Evolutionary conservation across 1,140 invertebrate species (phyloP), one percentile per base, ranked within the genome.

Genomic region (Habropoda laboriosa): DNA sequence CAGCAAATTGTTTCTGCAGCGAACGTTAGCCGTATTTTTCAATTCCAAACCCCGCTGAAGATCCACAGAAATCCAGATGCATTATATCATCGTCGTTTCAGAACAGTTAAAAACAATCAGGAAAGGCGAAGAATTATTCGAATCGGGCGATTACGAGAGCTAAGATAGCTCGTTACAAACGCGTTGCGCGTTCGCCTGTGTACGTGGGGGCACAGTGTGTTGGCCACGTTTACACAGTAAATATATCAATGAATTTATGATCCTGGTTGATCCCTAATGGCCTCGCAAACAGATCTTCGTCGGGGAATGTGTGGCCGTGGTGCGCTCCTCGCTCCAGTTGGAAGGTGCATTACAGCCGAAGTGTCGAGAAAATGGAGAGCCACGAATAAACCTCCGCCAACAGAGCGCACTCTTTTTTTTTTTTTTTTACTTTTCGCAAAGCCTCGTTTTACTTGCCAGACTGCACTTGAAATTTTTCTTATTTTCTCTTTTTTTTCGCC

Each of bases 231-330:
- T 92, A 88, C 89, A 91, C 90, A 90, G 91, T 92, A 92, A 92
- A 92, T 92, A 90, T 88, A 88, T 87, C 86, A 82, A 87, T 87
- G 83, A 87, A 88, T 86, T 86, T 91, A 92, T 90, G 91, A 92
- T 89, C 83, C 72, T 49, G 80, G 85, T 83, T 89, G 90, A 91
- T 91, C 90, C 89, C 84, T 92, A 92, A 92, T 92, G 87, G 87
- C 88, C 90, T 88, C 87, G 87, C 90, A 89, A 92, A 91, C 90
- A 90, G 88, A 92, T 91, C 90, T 88, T 86, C 88, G 89, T 87
- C 87, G 89, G 85, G 85, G 86, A 91, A 91, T 91, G 91, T 79
- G 71, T 53, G 45, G 49, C 2, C 24, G n/a, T n/a, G n/a, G n/a
- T 27, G 35, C 38, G 82, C 73, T 60, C 73, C n/a, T 85, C 83